phyloP scores from a whole-genome alignment of 2,888 invertebrate species.

The Dendrolimus pini region DNA sequence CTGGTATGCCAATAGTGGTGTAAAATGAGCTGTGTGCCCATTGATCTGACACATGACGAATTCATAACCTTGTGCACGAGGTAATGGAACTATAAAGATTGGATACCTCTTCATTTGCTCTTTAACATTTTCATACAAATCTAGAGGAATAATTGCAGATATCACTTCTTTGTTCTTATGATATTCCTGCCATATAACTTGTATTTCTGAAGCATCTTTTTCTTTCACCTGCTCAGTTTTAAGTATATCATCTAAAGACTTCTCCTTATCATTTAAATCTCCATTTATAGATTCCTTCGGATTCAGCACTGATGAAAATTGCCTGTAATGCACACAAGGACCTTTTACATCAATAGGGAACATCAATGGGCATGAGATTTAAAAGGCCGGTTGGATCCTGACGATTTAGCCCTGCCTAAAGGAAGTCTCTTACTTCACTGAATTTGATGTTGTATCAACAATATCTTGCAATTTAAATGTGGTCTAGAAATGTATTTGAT shows the following conservation, averaged over 20 bases:
- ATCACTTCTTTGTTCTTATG: slow-evolving; percentile 86
- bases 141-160: slow-evolving; percentile 81
- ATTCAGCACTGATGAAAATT: slow-evolving; percentile 80
- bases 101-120: slow-evolving; percentile 77
- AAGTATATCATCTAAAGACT: slow-evolving; percentile 82
- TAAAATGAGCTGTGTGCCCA: slow-evolving; percentile 86
- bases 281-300: slow-evolving; percentile 71
- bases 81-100: slow-evolving; percentile 87
- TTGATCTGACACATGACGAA: slow-evolving; percentile 88
- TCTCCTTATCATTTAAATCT: slow-evolving; percentile 32
- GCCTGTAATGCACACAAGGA: slow-evolving; percentile 37
- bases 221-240: slow-evolving; percentile 85
- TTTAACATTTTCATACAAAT: slow-evolving; percentile 77
- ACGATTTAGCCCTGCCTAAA: not conserved
- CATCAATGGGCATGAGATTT: not conserved
- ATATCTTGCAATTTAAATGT: too few species aligned
- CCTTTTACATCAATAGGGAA: not conserved
- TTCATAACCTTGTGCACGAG: slow-evolving; percentile 89
- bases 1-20: slow-evolving; percentile 90
- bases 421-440: too few species aligned
- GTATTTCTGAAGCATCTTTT: slow-evolving; percentile 83
- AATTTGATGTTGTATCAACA: too few species aligned
- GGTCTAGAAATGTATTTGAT: too few species aligned
- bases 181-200: slow-evolving; percentile 87
- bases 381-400: not conserved